Percentiles rank a stretch among this genome's conserved stretches.
These are phyloP conservation scores for Ectemnius lituratus DNA, from an alignment of 2,888 invertebrate species.

Conservation along the genomic window DNA sequence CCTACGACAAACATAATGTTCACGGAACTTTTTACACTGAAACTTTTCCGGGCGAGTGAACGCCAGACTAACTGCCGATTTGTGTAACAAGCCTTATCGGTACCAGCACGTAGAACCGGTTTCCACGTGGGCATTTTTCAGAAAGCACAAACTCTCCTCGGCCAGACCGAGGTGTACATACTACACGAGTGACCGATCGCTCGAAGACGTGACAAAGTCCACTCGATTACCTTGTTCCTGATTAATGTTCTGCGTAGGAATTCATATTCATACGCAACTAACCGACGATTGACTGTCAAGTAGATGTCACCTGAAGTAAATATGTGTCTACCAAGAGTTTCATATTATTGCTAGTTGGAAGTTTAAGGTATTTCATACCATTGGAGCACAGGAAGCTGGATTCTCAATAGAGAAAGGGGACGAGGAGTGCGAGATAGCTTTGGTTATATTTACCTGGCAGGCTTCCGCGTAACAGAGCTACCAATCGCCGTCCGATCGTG, in stretches of 20 bases:
- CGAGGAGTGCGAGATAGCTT: slow-evolving; percentile 17
- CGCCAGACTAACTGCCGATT: slow-evolving; percentile 25
- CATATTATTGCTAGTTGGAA: too few species aligned
- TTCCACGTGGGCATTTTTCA: slow-evolving; percentile 16
- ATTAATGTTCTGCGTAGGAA: slow-evolving; percentile 11
- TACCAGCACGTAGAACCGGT: slow-evolving; percentile 27
- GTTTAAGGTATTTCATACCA: too few species aligned
- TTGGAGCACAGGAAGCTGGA: too few species aligned
- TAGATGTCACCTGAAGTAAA: too few species aligned
- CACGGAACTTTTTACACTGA: too few species aligned
- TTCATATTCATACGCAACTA: too few species aligned
- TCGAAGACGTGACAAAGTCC: slow-evolving; percentile 4
- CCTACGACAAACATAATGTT: too few species aligned
- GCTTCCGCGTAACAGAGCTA: slow-evolving; percentile 66
- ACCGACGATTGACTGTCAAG: too few species aligned
- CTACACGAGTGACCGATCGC: slow-evolving; percentile 24
- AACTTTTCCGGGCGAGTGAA: background rate
- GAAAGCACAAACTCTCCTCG: background rate
- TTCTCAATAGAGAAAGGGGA: too few species aligned
- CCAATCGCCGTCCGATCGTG: slow-evolving; percentile 63
- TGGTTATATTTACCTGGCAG: slow-evolving; percentile 53
- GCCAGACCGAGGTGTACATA: background rate
- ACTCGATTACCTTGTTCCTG: slow-evolving; percentile 26
- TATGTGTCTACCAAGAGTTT: too few species aligned
- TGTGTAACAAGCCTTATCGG: slow-evolving; percentile 14